Evolutionary conservation across 2,797 vertebrate species (phyloP), one percentile per base, ranked within the genome.

Genomic region (Cygnus olor): DNA sequence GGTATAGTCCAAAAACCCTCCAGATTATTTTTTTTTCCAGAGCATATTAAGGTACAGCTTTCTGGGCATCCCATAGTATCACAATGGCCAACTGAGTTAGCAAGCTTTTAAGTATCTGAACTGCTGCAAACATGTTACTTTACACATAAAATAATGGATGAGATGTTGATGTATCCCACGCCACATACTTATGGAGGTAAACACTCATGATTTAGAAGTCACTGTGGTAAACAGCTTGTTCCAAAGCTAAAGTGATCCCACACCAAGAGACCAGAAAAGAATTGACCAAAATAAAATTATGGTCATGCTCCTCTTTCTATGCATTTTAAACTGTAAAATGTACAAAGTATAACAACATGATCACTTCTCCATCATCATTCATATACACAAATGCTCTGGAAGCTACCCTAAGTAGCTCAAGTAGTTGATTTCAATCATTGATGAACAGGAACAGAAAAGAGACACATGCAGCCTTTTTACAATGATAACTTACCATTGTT

Each of bases 401-500:
- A 88, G 8, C 42, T 57, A 66, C 20, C 9, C 28, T 6, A 25
- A 85, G 18, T 40, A 85, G 28, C 21, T 54, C 38, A 86, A 79
- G 24, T 5, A 66, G 32, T 4, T 49, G 32, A 86, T 44, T 10
- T 61, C 30, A 66, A 32, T 11, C 61, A 51, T 30, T 11, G 14
- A 61, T 28, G 78, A 40, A 65, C 32, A 76, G 40, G 34, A 15
- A 49, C 13, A 54, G 25, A 81, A 65, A 57, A 69, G 7, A 38
- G 66, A 70, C 2, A 4, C 28, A 40, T 5, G 7, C 54, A 66
- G 40, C 20, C 30, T 80, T 56, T 53, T 38, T 60, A 27, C 22
- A 24, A 10, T 1, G 0, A 66, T 21, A 10, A 95, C 97, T 92
- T 97, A 99, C 99, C 99, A 99, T 99, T 38, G 99, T 99, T 98